phyloP scores from a whole-genome alignment of 2,888 invertebrate species.

The Lysandra coridon region DNA sequence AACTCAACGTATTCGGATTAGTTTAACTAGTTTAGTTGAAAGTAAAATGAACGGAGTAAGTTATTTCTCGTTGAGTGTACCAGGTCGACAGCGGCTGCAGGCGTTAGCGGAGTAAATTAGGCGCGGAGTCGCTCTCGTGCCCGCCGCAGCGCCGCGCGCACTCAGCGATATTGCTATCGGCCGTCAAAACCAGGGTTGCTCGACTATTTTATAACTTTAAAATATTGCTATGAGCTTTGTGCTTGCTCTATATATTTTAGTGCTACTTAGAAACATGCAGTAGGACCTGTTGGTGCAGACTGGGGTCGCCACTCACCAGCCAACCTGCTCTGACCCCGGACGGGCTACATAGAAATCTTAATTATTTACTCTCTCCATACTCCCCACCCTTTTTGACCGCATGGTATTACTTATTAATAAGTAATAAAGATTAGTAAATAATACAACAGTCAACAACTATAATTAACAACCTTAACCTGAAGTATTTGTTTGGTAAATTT shows the following conservation, averaged over 20 bases:
- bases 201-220: constrained; percentile 4
- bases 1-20: background rate
- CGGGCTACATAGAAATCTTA: too few species aligned
- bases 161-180: constrained; percentile 78
- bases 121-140: constrained; percentile 45
- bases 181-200: constrained; percentile 60
- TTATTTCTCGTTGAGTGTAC: constrained; percentile 42
- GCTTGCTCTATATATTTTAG: constrained; percentile 14
- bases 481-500: too few species aligned
- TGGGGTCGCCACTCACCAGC: too few species aligned
- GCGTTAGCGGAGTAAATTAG: constrained; percentile 62
- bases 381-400: too few species aligned
- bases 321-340: too few species aligned
- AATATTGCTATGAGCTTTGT: background rate
- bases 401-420: too few species aligned
- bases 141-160: constrained; percentile 60
- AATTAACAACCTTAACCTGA: too few species aligned
- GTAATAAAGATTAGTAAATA: too few species aligned
- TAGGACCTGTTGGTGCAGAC: too few species aligned
- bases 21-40: constrained; percentile 17
- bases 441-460: too few species aligned
- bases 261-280: background rate
- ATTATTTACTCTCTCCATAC: too few species aligned
- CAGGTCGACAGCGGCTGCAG: constrained; percentile 50
- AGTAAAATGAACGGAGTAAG: constrained; percentile 35